Conservation (phyloP, 2,113 vertebrate species). For the Pteronura brasiliensis region DNA sequence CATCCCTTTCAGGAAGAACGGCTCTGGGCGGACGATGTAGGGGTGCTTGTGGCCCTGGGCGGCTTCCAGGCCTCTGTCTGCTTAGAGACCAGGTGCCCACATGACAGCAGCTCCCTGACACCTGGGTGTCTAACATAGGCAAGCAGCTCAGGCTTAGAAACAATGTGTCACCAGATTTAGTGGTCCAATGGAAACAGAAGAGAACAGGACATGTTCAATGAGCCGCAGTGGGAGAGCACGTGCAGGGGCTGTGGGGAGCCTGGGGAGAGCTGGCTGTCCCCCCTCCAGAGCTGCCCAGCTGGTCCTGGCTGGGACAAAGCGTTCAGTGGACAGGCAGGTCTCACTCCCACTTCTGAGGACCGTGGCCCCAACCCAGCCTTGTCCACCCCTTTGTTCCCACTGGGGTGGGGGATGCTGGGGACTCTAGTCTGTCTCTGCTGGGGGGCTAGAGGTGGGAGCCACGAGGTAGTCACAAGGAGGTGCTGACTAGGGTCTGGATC, state of each 20-base stretch:
- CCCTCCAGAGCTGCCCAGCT: constrained; percentile 72
- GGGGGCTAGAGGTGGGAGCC: not conserved
- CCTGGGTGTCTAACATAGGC: constrained; percentile 19
- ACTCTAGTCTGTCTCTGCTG: not conserved
- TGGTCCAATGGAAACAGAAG: constrained; percentile 77
- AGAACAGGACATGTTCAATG: constrained; percentile 68
- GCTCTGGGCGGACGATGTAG: not conserved
- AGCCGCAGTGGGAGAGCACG: not conserved
- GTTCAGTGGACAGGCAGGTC: accelerated
- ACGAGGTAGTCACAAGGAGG: not conserved
- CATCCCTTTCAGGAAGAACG: not conserved
- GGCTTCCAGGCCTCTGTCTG: not conserved
- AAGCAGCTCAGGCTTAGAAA: constrained; percentile 79
- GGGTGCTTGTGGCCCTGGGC: not conserved
- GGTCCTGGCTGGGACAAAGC: not conserved
- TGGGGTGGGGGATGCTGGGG: too few species aligned
- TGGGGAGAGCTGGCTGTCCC: constrained; percentile 20
- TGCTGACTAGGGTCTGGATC: not conserved
- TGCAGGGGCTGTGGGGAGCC: constrained; percentile 35
- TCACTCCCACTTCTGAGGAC: not conserved
- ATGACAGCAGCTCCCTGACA: not conserved
- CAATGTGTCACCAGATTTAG: constrained; percentile 53
- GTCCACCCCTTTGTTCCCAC: not conserved
- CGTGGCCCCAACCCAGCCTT: not conserved
- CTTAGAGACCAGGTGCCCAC: not conserved